Evolutionary conservation across 2,113 vertebrate species (phyloP), one percentile per base, ranked within the genome.

Genomic region (Dipodomys merriami): DNA sequence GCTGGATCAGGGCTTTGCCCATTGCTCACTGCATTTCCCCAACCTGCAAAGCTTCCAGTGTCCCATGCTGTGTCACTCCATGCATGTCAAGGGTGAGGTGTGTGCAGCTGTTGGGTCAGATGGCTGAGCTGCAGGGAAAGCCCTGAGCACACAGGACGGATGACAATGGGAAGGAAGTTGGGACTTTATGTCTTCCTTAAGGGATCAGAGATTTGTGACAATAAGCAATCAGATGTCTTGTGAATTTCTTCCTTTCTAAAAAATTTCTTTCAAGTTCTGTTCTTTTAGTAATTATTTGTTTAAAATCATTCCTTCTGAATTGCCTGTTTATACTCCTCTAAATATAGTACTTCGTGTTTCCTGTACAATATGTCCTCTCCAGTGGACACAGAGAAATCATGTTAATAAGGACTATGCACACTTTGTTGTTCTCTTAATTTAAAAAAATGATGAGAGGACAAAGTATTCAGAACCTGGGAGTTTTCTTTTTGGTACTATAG

Each of bases 211-310:
- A 27, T 7, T 57, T 35, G 0, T 0, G 6, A 92, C 79, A 88
- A 83, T 23, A 90, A 78, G 65, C 67, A 92, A 71, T 94, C 79
- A 87, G 53, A 44, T 65, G n/a, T 73, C 84, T 86, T 86, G 46
- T 39, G 35, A 13, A 49, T 72, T 92, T 91, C 80, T 83, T 93
- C 44, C 25, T 65, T 73, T 77, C 69, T 49, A 49, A 49, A 49
- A 64, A 49, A 74, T 29, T 88, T 76, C 22, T 67, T 80, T 46
- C 25, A 64, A 94, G 83, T 77, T 90, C 49, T 94, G 60, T 92
- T 86, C 82, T 90, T 93, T 79, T 10, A 65, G 84, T 67, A 93
- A 81, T 96, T 94, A 85, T 91, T 96, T 96, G 69, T 94, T 91
- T 92, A 82, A 93, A 96, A 85, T 79, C 7, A 27, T 86, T 94